A percentile compares a stretch with the other conserved stretches of the same genome.
These are phyloP conservation scores for Agriotes lineatus DNA, from an alignment of 2,888 invertebrate species.

Conservation along the genomic window DNA sequence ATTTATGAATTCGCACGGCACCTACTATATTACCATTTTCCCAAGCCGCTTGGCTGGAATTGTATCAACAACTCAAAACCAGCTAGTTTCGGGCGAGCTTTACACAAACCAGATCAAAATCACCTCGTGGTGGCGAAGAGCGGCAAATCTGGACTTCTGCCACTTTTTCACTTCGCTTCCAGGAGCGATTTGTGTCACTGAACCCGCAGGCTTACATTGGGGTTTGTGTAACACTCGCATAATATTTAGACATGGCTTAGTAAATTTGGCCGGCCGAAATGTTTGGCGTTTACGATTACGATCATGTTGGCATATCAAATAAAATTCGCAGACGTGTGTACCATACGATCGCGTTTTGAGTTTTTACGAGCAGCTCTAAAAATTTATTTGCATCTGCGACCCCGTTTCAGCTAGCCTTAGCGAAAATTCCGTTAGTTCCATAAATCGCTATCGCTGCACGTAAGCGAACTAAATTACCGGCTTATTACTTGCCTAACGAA, in stretches of 20 bases:
- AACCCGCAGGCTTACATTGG: background rate
- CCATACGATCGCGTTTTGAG: background rate
- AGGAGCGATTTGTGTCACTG: conserved; percentile 9
- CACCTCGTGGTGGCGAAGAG: background rate
- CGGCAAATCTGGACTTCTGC: conserved; percentile 6
- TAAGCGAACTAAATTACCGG: conserved; percentile 20
- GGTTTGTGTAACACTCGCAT: background rate
- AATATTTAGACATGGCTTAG: conserved; percentile 1
- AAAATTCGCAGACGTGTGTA: conserved; percentile 13
- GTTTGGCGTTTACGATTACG: conserved; percentile 18
- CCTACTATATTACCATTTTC: background rate
- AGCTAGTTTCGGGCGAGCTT: background rate
- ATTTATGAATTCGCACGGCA: conserved; percentile 17
- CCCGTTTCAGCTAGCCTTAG: background rate
- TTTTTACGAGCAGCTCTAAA: conserved; percentile 23
- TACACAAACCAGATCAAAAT: background rate
- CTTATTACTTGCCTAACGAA: conserved; percentile 19
- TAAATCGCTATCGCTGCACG: conserved; percentile 6
- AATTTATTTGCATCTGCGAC: conserved; percentile 9
- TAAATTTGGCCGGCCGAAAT: conserved; percentile 14
- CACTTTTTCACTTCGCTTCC: background rate
- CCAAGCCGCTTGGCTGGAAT: background rate
- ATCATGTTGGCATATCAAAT: conserved; percentile 19
- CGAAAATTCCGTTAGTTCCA: background rate
- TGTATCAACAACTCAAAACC: background rate